Evolutionary conservation across 2,888 invertebrate species (phyloP), one percentile per base, ranked within the genome.

Genomic region (Frankliniella intonsa): DNA sequence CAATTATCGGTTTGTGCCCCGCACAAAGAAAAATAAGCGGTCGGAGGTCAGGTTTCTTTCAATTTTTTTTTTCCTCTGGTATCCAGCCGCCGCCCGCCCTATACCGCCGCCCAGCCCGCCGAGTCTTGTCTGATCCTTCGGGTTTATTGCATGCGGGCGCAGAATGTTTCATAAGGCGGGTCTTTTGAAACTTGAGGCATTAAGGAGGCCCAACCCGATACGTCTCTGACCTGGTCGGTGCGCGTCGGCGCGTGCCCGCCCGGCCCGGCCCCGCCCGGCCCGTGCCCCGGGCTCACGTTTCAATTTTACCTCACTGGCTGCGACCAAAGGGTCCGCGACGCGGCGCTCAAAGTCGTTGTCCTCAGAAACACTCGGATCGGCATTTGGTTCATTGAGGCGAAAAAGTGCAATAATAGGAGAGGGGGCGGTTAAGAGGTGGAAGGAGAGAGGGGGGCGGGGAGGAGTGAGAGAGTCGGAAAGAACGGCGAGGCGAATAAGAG

Each of bases 1-100:
- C 69, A 76, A 76, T 76, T 76, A 76, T 76, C 69, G 69, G 69
- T 76, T 76, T 25, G 69, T 22, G 69, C 69, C 55, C 55, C 17
- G 55, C 14, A 17, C 55, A 55, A 55, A 55, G 55, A 19, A 19
- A 19, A 19, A 55, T 14, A 55, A 14, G 55, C 55, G 14, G 14
- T 55, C 38, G 38, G 5, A 19, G 55, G 55, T 55, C 55, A 19
- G 17, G 12, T 55, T 55, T 55, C 55, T 14, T 55, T 55, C 5
- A 10, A 14, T 55, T 55, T 55, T 14, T 19, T 19, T 55, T 55
- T 19, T 14, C 14, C 17, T 55, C 8, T 55, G 3, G 55, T 3
- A 38, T 38, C 38, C 38, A 5, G 38, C 38, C n/a, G n/a, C 55
- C 17, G 55, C 19, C 14, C 38, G 38, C 38, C 38, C 38, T 38